phyloP scores from a whole-genome alignment of 1,140 invertebrate species.

The Drosophila bocqueti region DNA sequence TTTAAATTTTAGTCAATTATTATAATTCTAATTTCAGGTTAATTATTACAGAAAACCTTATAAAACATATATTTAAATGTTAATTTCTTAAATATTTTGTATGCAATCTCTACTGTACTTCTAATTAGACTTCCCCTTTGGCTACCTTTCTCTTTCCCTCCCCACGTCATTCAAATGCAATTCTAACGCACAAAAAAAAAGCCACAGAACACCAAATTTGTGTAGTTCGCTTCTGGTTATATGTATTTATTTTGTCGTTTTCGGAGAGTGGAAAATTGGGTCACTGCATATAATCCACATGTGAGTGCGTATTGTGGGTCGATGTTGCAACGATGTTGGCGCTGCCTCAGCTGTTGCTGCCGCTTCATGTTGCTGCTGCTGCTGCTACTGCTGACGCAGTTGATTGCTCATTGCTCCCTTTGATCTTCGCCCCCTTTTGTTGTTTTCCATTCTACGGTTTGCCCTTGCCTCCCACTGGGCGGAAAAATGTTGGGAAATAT shows the following conservation, averaged over 20 bases:
- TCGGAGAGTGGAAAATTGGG: slow-evolving; percentile 61
- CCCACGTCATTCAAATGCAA: slow-evolving; percentile 47
- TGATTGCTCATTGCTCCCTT: slow-evolving; percentile 51
- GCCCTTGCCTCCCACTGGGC: slow-evolving; percentile 27
- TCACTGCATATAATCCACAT: slow-evolving; percentile 71
- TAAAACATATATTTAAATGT: too few relatives aligned
- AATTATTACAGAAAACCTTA: too few relatives aligned
- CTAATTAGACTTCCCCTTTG: slow-evolving; percentile 12
- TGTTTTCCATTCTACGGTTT: slow-evolving; percentile 21
- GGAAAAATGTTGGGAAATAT: slow-evolving; percentile 59
- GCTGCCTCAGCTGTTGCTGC: slow-evolving; percentile 45
- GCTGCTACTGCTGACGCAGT: slow-evolving; percentile 5
- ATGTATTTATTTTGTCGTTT: slow-evolving; percentile 21
- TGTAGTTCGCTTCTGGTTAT: slow-evolving; percentile 43
- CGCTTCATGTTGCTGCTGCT: slow-evolving; percentile 15
- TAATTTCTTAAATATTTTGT: background rate
- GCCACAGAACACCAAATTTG: slow-evolving; percentile 26
- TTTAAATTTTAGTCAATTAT: too few relatives aligned
- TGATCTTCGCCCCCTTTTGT: slow-evolving; percentile 63
- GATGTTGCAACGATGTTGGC: slow-evolving; percentile 69
- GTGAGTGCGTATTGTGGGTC: slow-evolving; percentile 33
- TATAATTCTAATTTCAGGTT: too few relatives aligned
- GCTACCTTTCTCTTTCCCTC: slow-evolving; percentile 8
- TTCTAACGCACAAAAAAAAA: slow-evolving; percentile 44
- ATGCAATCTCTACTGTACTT: slow-evolving; percentile 11